Evolutionary conservation across 2,888 invertebrate species (phyloP).

Genomic region (Lasioglossum calceatum): DNA sequence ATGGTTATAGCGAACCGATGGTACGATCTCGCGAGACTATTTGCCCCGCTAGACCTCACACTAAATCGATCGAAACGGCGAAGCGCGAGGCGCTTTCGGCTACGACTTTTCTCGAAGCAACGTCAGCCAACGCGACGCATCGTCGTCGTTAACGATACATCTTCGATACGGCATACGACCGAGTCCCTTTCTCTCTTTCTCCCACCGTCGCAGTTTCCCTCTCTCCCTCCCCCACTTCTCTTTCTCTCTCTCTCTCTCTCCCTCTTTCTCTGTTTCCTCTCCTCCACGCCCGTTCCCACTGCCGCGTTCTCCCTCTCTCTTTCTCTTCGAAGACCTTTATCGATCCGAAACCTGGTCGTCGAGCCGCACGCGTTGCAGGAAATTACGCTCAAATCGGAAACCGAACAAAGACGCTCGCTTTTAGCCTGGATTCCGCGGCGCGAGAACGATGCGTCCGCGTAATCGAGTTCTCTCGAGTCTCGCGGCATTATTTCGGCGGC

Average conservation of each 20-base stretch:
- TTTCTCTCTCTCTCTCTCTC: background rate
- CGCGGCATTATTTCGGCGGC: background rate
- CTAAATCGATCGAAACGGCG: background rate
- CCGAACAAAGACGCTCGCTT: constrained; percentile 27
- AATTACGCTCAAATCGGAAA: constrained; percentile 57
- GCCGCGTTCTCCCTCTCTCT: constrained; percentile 14
- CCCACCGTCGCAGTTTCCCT: background rate
- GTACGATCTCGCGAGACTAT: constrained; percentile 43
- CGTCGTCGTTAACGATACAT: background rate
- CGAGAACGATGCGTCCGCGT: background rate
- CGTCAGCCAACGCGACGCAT: background rate
- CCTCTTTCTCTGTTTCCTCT: background rate
- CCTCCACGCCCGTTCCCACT: background rate
- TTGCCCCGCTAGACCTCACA: background rate
- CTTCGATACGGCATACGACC: constrained; percentile 24
- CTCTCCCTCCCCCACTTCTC: background rate
- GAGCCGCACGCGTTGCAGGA: constrained; percentile 26
- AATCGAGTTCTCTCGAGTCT: background rate
- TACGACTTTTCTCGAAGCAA: background rate
- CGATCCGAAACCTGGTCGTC: constrained; percentile 58
- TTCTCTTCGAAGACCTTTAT: constrained; percentile 42
- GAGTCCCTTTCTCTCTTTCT: constrained; percentile 9
- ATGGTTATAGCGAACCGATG: constrained; percentile 54
- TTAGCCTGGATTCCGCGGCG: background rate
- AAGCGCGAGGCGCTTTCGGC: background rate